Base-by-base conservation (phyloP, 1,140 invertebrate species). In the Megalopta genalis region DNA sequence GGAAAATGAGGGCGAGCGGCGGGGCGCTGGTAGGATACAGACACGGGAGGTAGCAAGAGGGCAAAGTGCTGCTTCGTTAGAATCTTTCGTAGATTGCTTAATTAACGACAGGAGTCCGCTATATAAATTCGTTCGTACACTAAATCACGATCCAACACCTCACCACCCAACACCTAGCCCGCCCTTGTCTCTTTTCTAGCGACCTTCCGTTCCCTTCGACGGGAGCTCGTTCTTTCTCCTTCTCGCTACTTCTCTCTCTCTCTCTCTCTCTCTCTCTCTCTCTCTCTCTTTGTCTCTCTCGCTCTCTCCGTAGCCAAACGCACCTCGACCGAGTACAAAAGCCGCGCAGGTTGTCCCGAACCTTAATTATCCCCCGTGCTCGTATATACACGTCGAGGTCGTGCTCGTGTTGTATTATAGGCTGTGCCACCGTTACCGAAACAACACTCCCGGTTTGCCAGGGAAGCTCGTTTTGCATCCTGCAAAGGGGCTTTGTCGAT, bases 11-110 rank as follows among this genome's bases (percentile, higher is more conserved):
- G 23, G 7, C 4, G 12, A 16, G 60, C 21, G 18, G n/a, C 0
- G 42, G 42, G 9, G 42, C 42, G 49, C 16, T 21, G 6, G 14
- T 27, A 4, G 4, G 46, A n/a, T 39, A 65, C 25, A 12, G 27
- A 18, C 2, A 37, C 12, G 42, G 69, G 42, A 54, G 54, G 27
- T 23, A 46, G 32, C 18, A 12, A 14, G 23, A 67, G 81, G 80
- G 75, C 49, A 54, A 52, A 68, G 52, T 62, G 65, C 60, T 37
- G 68, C 25, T 70, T 76, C 64, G 72, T 76, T 76, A 82, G 66
- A 85, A 86, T 77, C 80, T 85, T 82, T 85, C 71, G 74, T 59
- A 75, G 63, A 85, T 85, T 78, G 83, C 67, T 86, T 85, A 85
- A 85, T 86, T 82, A 85, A 85, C 71, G 39, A 62, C 67, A 82